phyloP scores from a whole-genome alignment of 2,888 invertebrate genomes.

The Eristalinus sepulchralis region DNA sequence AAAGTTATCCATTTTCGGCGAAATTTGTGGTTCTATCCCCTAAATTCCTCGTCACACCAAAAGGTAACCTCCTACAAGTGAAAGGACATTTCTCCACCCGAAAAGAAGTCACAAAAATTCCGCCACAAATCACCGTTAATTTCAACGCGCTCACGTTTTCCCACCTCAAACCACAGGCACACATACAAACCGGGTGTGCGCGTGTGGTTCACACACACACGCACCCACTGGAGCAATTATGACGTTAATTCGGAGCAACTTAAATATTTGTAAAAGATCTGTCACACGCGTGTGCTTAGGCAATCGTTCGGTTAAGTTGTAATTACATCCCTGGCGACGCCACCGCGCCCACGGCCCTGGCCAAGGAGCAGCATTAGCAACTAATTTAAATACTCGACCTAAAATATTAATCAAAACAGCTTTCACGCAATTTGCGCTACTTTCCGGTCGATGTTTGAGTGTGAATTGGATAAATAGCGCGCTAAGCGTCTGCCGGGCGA shows the following conservation, averaged over 20 bases:
- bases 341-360: not conserved
- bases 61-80: not conserved
- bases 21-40: no score
- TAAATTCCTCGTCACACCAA: not conserved
- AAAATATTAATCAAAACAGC: constrained; percentile 46
- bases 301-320: constrained; percentile 5
- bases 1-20: no score
- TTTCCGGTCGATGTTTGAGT: constrained; percentile 3
- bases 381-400: constrained; percentile 40
- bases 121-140: not conserved
- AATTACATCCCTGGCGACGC: constrained; percentile 8
- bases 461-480: constrained; percentile 28
- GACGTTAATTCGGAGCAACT: not conserved
- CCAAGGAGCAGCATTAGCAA: constrained; percentile 34
- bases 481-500: not conserved
- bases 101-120: not conserved
- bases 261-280: constrained; percentile 39
- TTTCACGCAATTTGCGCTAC: constrained; percentile 40
- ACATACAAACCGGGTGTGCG: not conserved
- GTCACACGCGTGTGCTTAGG: constrained; percentile 22
- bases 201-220: not conserved
- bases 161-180: not conserved
- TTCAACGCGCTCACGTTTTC: not conserved
- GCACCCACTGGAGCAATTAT: constrained; percentile 5
- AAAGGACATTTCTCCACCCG: not conserved